Conservation (phyloP, 1,140 invertebrate genomes). For the Zaprionus tsacasi region DNA sequence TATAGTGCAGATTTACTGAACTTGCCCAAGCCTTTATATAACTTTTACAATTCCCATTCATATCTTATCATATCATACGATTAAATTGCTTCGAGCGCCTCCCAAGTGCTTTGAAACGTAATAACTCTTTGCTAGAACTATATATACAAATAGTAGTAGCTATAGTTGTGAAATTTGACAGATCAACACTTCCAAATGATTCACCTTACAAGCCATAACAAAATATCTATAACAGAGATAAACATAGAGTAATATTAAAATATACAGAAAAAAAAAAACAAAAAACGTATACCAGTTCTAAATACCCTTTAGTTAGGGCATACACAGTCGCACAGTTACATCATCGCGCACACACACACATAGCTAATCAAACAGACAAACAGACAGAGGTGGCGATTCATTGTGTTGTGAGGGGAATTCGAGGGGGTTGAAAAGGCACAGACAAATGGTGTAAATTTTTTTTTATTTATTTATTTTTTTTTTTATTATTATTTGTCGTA, state of each 20-base stretch:
- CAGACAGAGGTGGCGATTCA: constrained; percentile 24
- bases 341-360: constrained; percentile 10
- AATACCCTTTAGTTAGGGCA: constrained; percentile 1
- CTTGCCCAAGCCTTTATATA: not conserved
- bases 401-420: not conserved
- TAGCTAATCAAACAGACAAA: constrained; percentile 3
- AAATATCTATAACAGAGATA: too few species aligned
- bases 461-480: constrained; percentile 20
- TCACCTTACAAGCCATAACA: not conserved
- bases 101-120: not conserved
- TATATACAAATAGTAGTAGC: not conserved
- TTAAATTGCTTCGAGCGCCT: not conserved
- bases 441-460: constrained; percentile 60
- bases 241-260: too few species aligned
- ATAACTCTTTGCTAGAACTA: not conserved
- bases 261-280: too few species aligned
- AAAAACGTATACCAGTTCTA: not conserved
- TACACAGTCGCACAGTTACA: constrained; percentile 6
- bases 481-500: constrained; percentile 65
- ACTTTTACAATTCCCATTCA: not conserved
- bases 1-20: not conserved
- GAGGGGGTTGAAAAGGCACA: not conserved
- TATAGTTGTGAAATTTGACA: not conserved
- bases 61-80: not conserved
- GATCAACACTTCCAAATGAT: not conserved